Evolutionary conservation across 2,113 vertebrate genomes (phyloP).

Genomic region (Entomyzon cyanotis): DNA sequence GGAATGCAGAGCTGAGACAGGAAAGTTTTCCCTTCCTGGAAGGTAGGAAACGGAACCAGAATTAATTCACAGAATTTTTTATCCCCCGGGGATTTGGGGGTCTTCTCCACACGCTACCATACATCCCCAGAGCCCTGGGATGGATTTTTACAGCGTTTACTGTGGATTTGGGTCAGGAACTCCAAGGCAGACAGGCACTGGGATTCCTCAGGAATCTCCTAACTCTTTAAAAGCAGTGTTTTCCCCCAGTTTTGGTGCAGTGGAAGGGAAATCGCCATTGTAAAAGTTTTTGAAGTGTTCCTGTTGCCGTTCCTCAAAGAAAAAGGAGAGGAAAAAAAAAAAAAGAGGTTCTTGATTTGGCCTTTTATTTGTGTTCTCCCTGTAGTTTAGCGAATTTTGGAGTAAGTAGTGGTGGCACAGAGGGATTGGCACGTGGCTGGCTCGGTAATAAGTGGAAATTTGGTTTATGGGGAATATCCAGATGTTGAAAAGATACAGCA

Average conservation of each 20-base stretch:
- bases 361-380: neutral
- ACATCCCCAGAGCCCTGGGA: neutral
- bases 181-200: neutral
- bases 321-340: neutral
- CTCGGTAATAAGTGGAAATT: neutral
- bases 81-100: neutral
- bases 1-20: neutral
- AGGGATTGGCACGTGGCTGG: neutral
- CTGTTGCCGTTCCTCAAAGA: rapidly evolving
- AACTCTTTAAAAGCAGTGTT: neutral
- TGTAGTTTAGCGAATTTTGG: neutral
- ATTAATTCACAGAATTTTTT: neutral
- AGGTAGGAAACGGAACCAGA: neutral
- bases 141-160: neutral
- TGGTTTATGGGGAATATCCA: neutral
- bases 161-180: neutral
- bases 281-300: neutral
- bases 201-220: neutral
- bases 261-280: neutral
- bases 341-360: neutral
- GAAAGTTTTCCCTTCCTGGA: neutral
- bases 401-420: neutral
- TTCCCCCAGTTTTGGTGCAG: rapidly evolving
- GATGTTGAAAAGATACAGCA: too few relatives aligned
- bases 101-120: neutral